Base-by-base conservation (phyloP, 2,113 vertebrate genomes). In the Petroica traversi region DNA sequence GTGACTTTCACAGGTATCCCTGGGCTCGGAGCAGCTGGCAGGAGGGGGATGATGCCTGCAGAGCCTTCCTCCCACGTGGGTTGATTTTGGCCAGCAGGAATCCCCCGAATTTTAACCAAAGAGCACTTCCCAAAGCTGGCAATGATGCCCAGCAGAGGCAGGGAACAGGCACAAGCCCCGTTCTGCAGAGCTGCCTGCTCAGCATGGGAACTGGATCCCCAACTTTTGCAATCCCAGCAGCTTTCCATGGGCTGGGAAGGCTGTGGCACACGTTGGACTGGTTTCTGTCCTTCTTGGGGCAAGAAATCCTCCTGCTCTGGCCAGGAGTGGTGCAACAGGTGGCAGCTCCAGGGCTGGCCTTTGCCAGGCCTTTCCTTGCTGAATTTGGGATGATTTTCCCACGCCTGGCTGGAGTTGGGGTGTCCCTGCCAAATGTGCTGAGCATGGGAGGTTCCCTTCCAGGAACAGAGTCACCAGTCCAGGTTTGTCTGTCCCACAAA, bases 51-150 rank as follows among this genome's bases (percentile, higher is more conserved):
- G 19, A 26, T 64, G 48, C 34, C 49, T 5, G 4, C 6, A 38
- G 31, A 8, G 46, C 0, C 1, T n/a, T 22, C 3, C 20, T 43
- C 8, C 46, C 14, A 2, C 1, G 10, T 14, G 54, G 11, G 22
- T 8, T 1, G 4, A 8, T 55, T 64, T 67, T 43, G 54, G 28
- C n/a, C 43, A 7, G 48, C 12, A 80, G 20, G 17, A 33, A 38
- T 58, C 19, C 16, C 48, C 22, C 12, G 11, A 10, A 19, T 43
- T 52, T 59, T 29, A 45, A 25, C 26, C 12, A 0, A 31, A 69
- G n/a, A 22, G 22, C 19, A 0, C 36, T 23, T 28, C 20, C 54
- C 1, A 0, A 28, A 18, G 3, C 14, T 29, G 83, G 58, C 72
- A 11, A 75, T 4, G 11, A 14, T 40, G n/a, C 58, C 2, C 0